Evolutionary conservation across 1,140 invertebrate genomes (phyloP).

Genomic region (Psix sp.): DNA sequence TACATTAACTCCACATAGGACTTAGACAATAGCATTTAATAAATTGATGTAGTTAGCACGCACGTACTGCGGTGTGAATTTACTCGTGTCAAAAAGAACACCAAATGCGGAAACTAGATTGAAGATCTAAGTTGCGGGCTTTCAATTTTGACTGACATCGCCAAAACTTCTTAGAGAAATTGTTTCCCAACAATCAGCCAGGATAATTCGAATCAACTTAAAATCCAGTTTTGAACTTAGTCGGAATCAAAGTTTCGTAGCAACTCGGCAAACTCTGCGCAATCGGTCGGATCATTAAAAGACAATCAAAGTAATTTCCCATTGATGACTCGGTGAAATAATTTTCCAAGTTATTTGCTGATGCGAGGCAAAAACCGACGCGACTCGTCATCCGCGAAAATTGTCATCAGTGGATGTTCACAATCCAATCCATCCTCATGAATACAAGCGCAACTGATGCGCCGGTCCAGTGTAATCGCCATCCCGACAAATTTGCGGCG

Average conservation of each 20-base stretch:
- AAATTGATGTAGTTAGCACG: slow-evolving; percentile 7
- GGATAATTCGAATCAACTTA: too few relatives aligned
- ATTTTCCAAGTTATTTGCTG: slow-evolving; percentile 1
- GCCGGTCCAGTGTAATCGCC: slow-evolving; percentile 30
- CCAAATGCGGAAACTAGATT: too few relatives aligned
- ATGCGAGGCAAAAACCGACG: neutral
- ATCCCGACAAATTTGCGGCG: slow-evolving; percentile 53
- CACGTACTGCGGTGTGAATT: too few relatives aligned
- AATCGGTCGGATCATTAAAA: too few relatives aligned
- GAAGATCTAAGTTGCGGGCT: too few relatives aligned
- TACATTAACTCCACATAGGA: slow-evolving; percentile 18
- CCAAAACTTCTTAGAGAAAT: too few relatives aligned
- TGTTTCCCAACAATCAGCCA: too few relatives aligned
- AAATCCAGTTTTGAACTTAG: too few relatives aligned
- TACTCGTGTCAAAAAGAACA: too few relatives aligned
- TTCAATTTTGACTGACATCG: too few relatives aligned
- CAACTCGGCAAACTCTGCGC: too few relatives aligned
- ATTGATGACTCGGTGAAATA: neutral
- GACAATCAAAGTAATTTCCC: slow-evolving; percentile 6
- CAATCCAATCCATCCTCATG: slow-evolving; percentile 37
- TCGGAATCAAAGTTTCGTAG: too few relatives aligned
- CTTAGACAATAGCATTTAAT: slow-evolving; percentile 6
- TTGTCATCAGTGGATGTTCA: slow-evolving; percentile 26
- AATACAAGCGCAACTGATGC: slow-evolving; percentile 38
- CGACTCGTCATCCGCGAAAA: slow-evolving; percentile 2